These are phyloP conservation scores for Tragulus kanchil DNA, from an alignment of 2,113 vertebrate species.

Conservation along the genomic window DNA sequence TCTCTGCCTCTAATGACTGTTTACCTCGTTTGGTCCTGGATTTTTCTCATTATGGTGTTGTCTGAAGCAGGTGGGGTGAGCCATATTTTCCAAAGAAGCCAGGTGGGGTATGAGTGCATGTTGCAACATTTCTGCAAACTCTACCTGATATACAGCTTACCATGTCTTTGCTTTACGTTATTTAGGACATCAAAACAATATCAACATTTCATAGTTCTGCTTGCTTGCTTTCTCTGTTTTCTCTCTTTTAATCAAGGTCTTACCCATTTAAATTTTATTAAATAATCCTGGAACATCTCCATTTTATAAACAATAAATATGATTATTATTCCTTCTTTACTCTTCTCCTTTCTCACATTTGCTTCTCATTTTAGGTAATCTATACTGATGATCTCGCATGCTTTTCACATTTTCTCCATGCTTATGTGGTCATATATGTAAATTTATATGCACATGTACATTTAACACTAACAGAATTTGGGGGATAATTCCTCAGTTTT, in stretches of 20 bases:
- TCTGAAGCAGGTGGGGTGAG: background rate
- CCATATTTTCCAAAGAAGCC: background rate
- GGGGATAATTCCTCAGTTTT: background rate
- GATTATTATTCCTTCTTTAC: background rate
- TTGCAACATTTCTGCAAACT: background rate
- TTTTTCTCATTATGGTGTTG: background rate
- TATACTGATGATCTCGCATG: background rate
- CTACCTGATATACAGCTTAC: background rate
- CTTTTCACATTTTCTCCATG: background rate
- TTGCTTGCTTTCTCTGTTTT: background rate
- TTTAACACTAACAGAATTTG: background rate
- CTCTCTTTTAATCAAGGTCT: background rate
- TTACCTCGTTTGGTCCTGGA: background rate
- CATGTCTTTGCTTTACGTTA: background rate
- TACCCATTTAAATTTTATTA: background rate
- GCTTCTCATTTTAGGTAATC: background rate
- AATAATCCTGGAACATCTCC: background rate
- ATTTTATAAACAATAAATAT: slow-evolving; percentile 24
- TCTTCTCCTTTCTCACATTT: background rate
- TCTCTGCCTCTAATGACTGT: background rate
- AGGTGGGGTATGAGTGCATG: background rate
- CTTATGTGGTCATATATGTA: background rate
- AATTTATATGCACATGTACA: background rate
- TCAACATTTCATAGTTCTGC: background rate
- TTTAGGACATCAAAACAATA: background rate